phyloP scores from a whole-genome alignment of 2,113 vertebrate species.

The Poeciliopsis prolifica region DNA sequence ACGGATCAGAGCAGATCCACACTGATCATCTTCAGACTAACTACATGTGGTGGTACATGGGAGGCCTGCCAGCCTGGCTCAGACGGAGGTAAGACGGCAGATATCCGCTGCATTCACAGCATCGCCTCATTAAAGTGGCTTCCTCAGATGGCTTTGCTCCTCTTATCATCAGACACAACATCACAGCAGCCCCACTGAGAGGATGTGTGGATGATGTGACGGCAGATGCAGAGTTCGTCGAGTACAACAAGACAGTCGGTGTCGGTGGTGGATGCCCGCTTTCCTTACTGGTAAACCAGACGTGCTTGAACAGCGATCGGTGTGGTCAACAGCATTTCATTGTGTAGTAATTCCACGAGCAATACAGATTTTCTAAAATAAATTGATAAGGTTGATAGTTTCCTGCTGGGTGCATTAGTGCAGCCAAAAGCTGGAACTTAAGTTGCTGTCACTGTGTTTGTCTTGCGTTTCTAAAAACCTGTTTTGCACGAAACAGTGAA shows the following conservation, averaged over 20 bases:
- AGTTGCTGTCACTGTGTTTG: no score
- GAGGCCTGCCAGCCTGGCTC: conserved; percentile 84
- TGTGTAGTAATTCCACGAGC: no score
- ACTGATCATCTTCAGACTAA: conserved; percentile 18
- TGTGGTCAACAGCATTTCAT: no score
- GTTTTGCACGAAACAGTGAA: no score
- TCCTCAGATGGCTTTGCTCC: not conserved
- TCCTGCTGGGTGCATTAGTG: no score
- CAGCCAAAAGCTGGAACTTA: no score
- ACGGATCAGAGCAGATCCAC: conserved; percentile 2
- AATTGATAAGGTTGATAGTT: no score
- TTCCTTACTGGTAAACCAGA: conserved; percentile 76
- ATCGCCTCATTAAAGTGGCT: not conserved
- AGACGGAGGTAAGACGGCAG: conserved; percentile 77
- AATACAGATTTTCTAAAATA: no score
- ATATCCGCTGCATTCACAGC: not conserved
- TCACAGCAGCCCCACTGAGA: conserved; percentile 83
- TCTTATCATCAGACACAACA: conserved; percentile 80
- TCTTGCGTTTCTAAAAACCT: no score
- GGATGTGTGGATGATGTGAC: conserved; percentile 86
- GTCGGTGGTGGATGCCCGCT: conserved; percentile 84
- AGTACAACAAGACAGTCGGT: conserved; percentile 79
- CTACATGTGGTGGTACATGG: conserved; percentile 84
- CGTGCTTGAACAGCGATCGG: no score
- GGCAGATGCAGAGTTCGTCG: conserved; percentile 53